phyloP scores from a whole-genome alignment of 2,797 vertebrate species.

The Eptatretus atami region DNA sequence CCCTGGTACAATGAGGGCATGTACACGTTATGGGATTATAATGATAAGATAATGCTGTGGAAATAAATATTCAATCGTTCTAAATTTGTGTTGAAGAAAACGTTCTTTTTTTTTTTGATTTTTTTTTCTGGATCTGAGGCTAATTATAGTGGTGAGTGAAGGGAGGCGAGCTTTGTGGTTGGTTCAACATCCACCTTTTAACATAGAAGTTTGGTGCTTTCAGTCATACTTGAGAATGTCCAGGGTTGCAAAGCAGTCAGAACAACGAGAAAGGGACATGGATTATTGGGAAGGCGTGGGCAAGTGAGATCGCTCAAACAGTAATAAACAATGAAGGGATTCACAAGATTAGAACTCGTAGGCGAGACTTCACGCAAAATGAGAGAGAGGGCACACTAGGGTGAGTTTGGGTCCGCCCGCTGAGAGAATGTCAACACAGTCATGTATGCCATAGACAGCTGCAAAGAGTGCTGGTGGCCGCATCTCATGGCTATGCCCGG shows the following conservation, averaged over 20 bases:
- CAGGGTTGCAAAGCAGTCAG: not conserved
- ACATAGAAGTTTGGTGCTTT: not conserved
- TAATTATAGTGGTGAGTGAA: too few relatives aligned
- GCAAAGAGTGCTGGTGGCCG: not conserved
- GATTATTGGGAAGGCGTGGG: not conserved
- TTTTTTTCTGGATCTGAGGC: too few relatives aligned
- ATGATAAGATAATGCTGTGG: too few relatives aligned
- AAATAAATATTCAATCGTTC: too few relatives aligned
- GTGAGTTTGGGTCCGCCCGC: constrained; percentile 1
- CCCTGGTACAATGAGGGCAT: too few relatives aligned
- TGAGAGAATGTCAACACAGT: not conserved
- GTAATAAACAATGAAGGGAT: not conserved
- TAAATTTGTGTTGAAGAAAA: too few relatives aligned
- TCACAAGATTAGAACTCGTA: not conserved
- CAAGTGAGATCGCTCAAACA: not conserved
- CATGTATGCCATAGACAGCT: not conserved
- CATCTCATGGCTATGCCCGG: not conserved
- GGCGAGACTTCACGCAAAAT: not conserved
- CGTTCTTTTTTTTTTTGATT: too few relatives aligned
- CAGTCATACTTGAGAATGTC: not conserved
- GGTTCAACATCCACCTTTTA: not conserved
- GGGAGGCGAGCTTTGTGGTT: too few relatives aligned
- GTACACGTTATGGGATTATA: too few relatives aligned
- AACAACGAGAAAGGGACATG: not conserved
- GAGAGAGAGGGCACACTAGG: not conserved